Conservation (phyloP, 2,113 vertebrate species). For the Phoxinus phoxinus region DNA sequence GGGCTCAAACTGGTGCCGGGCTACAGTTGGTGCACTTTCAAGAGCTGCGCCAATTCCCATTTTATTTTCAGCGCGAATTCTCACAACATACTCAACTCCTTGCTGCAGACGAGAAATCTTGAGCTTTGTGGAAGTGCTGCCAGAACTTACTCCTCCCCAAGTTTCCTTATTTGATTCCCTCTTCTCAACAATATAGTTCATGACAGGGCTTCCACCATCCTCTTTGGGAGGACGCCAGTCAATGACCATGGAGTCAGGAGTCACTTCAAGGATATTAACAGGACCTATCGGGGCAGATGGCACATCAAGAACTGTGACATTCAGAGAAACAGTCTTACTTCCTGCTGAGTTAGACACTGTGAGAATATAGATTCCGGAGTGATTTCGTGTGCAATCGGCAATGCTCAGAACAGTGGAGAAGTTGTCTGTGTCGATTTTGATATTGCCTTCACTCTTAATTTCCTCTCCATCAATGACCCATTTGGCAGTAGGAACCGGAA, state of each 20-base stretch:
- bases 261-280: conserved; percentile 91
- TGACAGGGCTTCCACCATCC: conserved; percentile 94
- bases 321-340: conserved; percentile 87
- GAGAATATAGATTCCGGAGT: conserved; percentile 92
- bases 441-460: conserved; percentile 85
- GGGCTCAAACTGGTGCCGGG: conserved; percentile 90
- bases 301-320: conserved; percentile 94
- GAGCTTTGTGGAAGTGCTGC: conserved; percentile 86
- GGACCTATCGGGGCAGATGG: conserved; percentile 95
- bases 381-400: conserved; percentile 89
- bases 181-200: conserved; percentile 95
- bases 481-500: conserved; percentile 90
- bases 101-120: conserved; percentile 91
- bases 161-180: conserved; percentile 93
- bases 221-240: conserved; percentile 96
- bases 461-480: conserved; percentile 89
- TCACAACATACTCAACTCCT: conserved; percentile 91
- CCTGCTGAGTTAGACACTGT: conserved; percentile 94
- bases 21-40: conserved; percentile 91
- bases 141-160: conserved; percentile 93
- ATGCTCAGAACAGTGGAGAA: conserved; percentile 93
- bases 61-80: conserved; percentile 95
- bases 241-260: conserved; percentile 93
- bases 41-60: conserved; percentile 93
- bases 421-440: conserved; percentile 90